Evolutionary conservation across 2,113 vertebrate genomes (phyloP), one percentile per base, ranked within the genome.

Genomic region (Hyperopisus bebe): DNA sequence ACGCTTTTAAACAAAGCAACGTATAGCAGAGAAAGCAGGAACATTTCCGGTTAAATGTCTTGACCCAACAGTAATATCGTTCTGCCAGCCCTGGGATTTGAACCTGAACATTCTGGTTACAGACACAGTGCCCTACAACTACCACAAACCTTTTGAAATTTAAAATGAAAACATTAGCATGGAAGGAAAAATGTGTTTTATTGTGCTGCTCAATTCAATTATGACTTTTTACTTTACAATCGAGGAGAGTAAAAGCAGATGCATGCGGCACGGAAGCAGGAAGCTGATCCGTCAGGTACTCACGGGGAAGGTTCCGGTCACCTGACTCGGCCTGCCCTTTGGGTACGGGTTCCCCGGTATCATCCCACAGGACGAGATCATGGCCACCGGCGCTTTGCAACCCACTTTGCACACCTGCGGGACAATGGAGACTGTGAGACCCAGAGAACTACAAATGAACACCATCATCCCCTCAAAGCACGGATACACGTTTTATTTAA

Each of bases 281-380:
- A 10, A n/a, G 35, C 19, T 47, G 82, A 46, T 42, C 17, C 10
- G 90, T 9, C 24, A 42, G 9, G 46, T 58, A 90, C 98, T 97
- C 94, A 99, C 98, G 89, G 98, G 98, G 89, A 99, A 99, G 92
- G 97, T 96, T 89, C 98, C 98, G 92, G 97, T 97, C 92, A 98
- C 95, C 89, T 97, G 96, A 92, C 98, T 99, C 77, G 98, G 98
- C 94, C 96, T 97, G 62, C 98, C 98, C 96, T 99, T 99, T 77
- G 98, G 98, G 91, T 99, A 99, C 15, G 98, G 98, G 91, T 99
- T 99, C 91, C 98, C 98, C 90, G 98, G 98, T 90, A 99, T 99
- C 91, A 99, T 98, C 88, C 98, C 98, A 93, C 98, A 99, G 15
- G 98, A 99, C 53, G 98, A 99, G 92, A 99, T 98, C 98, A 99